phyloP scores from a whole-genome alignment of 2,113 vertebrate genomes.

The Spermophilus dauricus region DNA sequence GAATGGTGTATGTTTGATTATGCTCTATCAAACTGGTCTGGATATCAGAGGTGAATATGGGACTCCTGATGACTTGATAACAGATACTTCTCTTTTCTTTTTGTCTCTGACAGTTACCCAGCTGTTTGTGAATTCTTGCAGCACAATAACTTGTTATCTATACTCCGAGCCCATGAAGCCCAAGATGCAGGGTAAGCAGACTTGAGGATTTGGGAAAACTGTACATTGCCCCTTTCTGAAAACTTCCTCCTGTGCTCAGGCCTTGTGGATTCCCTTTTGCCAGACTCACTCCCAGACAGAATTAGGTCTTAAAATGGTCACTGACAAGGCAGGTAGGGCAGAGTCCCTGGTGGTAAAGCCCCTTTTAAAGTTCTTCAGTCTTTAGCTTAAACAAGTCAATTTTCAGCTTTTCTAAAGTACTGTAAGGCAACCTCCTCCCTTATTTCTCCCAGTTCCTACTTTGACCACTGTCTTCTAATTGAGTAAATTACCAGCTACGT shows the following conservation, averaged over 20 bases:
- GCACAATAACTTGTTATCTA: conserved; percentile 99
- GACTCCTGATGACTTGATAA: conserved; percentile 72
- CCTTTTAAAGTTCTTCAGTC: neutral
- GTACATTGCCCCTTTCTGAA: neutral
- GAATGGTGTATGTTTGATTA: conserved; percentile 46
- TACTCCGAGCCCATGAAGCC: conserved; percentile 99
- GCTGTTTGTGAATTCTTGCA: conserved; percentile 99
- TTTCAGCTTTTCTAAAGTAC: conserved; percentile 16
- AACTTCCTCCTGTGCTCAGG: neutral
- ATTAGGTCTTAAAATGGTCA: neutral
- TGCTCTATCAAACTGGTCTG: neutral
- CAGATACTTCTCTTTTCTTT: conserved; percentile 61
- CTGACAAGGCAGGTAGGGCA: neutral
- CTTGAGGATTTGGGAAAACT: neutral
- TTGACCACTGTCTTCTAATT: neutral
- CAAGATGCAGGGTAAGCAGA: conserved; percentile 97
- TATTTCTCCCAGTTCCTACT: neutral
- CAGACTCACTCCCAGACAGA: neutral
- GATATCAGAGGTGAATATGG: conserved; percentile 17
- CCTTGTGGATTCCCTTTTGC: neutral
- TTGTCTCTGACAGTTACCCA: conserved; percentile 93
- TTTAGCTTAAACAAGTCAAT: neutral
- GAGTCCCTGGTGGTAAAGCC: neutral
- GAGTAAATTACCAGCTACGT: neutral
- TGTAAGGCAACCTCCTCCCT: neutral